Evolutionary conservation across 2,113 vertebrate genomes (phyloP).

Genomic region (Larimichthys polyactis): DNA sequence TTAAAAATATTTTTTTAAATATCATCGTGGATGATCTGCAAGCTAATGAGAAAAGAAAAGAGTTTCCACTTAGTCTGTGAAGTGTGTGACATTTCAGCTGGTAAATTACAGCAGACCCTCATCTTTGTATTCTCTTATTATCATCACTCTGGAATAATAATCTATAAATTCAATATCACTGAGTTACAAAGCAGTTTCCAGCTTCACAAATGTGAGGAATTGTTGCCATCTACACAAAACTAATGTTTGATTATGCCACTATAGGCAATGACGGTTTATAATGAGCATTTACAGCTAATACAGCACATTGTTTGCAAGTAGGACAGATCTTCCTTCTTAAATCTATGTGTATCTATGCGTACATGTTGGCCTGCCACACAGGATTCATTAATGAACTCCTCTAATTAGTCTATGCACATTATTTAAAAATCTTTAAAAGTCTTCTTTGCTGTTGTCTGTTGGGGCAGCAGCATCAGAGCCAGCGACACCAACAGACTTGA

Average conservation of each 20-base stretch:
- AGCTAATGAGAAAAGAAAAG: too few relatives aligned
- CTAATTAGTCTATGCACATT: neutral
- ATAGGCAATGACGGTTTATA: too few relatives aligned
- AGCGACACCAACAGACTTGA: too few relatives aligned
- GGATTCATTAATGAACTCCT: neutral
- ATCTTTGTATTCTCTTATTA: too few relatives aligned
- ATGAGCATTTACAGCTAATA: neutral
- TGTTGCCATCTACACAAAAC: neutral
- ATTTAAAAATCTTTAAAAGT: too few relatives aligned
- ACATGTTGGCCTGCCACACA: neutral
- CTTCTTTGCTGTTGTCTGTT: too few relatives aligned
- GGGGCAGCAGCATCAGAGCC: too few relatives aligned
- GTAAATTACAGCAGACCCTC: too few relatives aligned
- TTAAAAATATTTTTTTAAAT: too few relatives aligned
- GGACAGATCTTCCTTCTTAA: neutral
- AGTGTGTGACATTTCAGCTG: neutral
- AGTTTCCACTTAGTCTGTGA: too few relatives aligned
- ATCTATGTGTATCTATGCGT: neutral
- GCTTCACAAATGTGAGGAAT: neutral
- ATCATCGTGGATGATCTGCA: neutral
- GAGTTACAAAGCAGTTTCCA: neutral
- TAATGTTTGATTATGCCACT: too few relatives aligned
- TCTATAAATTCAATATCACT: neutral
- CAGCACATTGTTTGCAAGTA: neutral
- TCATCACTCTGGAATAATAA: too few relatives aligned